Base-by-base conservation (phyloP, 2,888 invertebrate genomes). In the Eudemis profundana region DNA sequence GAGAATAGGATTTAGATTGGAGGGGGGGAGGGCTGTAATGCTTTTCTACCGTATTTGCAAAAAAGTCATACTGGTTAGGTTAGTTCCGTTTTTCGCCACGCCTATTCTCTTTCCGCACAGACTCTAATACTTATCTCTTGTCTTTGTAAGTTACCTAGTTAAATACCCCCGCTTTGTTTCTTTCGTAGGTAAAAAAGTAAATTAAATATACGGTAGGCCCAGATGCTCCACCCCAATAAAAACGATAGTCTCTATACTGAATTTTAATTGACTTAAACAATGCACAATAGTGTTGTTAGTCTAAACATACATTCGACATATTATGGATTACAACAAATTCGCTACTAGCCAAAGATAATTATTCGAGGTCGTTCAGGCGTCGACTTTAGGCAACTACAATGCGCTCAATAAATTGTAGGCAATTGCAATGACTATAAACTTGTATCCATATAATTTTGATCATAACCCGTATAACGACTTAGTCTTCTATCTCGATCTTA, bases 221-320 rank as follows among this genome's bases (percentile, higher is more conserved):
- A 54, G 15, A 27, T 33, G 15, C 0, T 29, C 47, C 54, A 29
- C 64, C 64, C 64, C 57, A 64, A 64, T 64, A 50, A 64, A 64
- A 64, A 59, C 33, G 50, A 59, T 57, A 17, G n/a, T 50, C 1
- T 64, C 64, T 64, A 64, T 64, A 64, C 44, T 64, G 44, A 64
- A n/a, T 59, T 64, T 64, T 64, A 64, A 64, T 64, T 64, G 64
- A 64, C 64, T 59, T 59, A 64, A 64, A 64, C 64, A 64, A 64
- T 64, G 38, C 64, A 64, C 64, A 64, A 59, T 51, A 64, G 59
- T 64, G 57, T 59, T 64, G 57, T 51, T 59, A 64, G 44, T 59
- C 64, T 59, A 64, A 36, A 64, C 59, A 59, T 64, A 64, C 59
- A 64, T 59, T 50, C 33, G 50, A 61, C 42, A 61, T 33, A 64